Base-by-base conservation (phyloP, 64 coral and sea anemone genomes). In the Catalaphyllia jardinei region DNA sequence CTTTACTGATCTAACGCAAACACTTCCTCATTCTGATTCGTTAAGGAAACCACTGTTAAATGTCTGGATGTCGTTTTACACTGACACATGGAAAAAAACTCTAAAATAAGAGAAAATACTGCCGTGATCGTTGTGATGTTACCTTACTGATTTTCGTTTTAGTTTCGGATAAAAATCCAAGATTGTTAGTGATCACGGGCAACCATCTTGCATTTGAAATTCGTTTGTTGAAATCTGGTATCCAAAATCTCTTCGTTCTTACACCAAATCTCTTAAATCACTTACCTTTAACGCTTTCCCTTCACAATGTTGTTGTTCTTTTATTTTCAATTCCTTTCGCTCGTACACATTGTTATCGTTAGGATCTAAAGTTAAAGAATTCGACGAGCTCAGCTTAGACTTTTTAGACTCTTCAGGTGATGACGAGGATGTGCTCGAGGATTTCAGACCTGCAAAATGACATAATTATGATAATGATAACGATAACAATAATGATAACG, bases 381-480 rank as follows among this genome's bases (percentile, higher is more conserved):
- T 71, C 12, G 62, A 22, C 28, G 7, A n/a, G 10, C 19, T n/a
- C 15, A 17, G 33, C 2, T 52, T 71, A 1, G 62, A 29, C 12
- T 35, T 42, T 22, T 49, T 20, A 50, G 62, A 3, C 10, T 17
- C 24, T 19, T 67, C 62, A 46, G 60, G 24, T 49, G 35, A 15
- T 67, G 35, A 25, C 0, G 2, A 39, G 19, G 10, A 31, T 16
- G 15, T 49, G 31, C 15, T 85, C 1, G 62, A 85, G 51, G 81
- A 25, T 29, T 85, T 69, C 0, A 85, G 1, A 71, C 81, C 81
- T 85, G 38, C 22, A 85, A 85, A 51, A 51, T 15, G 50, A 57
- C 20, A 79, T 8, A 24, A 3, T 52, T 1, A 35, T 35, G 33
- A 35, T 35, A 35, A 35, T 3, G 33, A 35, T 35, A 35, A 35